Evolutionary conservation across 2,113 vertebrate genomes (phyloP).

Genomic region (Syrmaticus mikado): DNA sequence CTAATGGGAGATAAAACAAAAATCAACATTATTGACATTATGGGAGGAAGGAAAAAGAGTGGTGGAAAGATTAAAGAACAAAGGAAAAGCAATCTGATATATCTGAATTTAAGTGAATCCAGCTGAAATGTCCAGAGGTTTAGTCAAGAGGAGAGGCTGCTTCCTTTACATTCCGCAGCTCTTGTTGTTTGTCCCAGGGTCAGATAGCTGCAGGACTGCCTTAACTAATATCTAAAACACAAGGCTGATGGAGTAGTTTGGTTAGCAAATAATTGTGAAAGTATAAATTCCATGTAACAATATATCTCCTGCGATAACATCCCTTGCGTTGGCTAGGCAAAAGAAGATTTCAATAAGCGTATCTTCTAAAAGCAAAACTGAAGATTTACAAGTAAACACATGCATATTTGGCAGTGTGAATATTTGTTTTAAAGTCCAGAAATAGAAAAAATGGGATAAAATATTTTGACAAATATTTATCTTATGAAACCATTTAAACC

Average conservation of each 20-base stretch:
- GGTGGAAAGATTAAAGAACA: neutral
- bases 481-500: neutral
- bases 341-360: neutral
- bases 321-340: neutral
- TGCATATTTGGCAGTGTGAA: constrained; percentile 34
- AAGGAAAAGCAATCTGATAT: neutral
- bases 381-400: constrained; percentile 51
- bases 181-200: neutral
- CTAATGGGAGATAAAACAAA: constrained; percentile 32
- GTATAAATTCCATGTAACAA: neutral
- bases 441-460: neutral
- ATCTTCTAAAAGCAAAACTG: constrained; percentile 30
- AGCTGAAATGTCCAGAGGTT: neutral
- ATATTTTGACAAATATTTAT: constrained; percentile 21
- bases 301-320: neutral
- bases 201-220: neutral
- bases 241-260: neutral
- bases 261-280: neutral
- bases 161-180: neutral
- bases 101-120: neutral
- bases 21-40: neutral
- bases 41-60: neutral
- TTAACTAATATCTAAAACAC: neutral
- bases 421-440: neutral
- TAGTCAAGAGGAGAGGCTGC: neutral